Base-by-base conservation (phyloP, 2,797 vertebrate species). In the Bovichtus diacanthus region DNA sequence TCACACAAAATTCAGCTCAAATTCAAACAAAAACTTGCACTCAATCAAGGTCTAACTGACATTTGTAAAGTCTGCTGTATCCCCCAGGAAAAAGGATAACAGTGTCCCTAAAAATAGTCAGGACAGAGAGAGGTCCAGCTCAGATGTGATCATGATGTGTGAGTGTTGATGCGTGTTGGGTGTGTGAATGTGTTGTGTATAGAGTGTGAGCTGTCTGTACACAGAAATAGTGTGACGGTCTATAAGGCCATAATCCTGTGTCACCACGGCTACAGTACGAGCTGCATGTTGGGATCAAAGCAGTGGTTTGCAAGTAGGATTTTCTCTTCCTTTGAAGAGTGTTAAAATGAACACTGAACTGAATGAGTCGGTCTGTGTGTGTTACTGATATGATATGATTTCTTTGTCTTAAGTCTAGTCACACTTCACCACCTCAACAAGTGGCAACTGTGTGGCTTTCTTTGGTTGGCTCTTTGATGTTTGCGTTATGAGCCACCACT, bases 311-410 rank as follows among this genome's bases (percentile, higher is more conserved):
- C 79, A 63, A 65, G 59, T 79, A n/a, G 82, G 74, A 90, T 90
- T 90, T 90, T 79, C 82, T 73, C 63, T 56, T 51, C 74, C 78
- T 89, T 89, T 91, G 82, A 90, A 81, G 55, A 66, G 55, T 56
- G 69, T 80, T 72, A 39, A 86, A 88, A 76, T 29, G 47, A 51
- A 80, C 58, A 54, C 25, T 2, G 15, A 70, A 78, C 27, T 46
- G 21, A 64, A 19, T 6, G 62, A 70, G 59, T 44, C 41, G 65
- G 61, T 25, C 34, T 61, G 61, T 9, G 63, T 50, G 71, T 71
- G 39, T 79, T 53, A 64, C 64, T 60, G 69, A 76, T 70, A 75
- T 41, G n/a, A 49, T 39, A 10, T 18, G 31, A 65, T 76, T 60
- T 46, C 6, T 69, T 55, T 44, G 18, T 64, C 62, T 79, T 44